Percentiles rank a stretch among this genome's conserved stretches.
These are phyloP conservation scores for Dipodomys ordii DNA, from an alignment of 2,113 vertebrate genomes.

Conservation along the genomic window DNA sequence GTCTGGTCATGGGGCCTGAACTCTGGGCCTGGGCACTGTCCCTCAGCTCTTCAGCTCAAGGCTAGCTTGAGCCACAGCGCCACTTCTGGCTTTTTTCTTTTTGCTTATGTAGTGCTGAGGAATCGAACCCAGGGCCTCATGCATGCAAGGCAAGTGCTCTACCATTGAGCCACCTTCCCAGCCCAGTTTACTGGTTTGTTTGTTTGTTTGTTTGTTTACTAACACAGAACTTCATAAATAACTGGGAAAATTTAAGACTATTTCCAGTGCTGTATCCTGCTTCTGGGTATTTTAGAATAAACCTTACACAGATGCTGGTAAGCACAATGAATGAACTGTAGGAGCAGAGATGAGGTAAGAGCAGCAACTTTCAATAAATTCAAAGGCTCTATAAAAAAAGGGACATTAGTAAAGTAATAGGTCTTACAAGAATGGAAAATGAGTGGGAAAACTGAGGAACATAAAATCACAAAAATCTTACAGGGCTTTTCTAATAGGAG, in stretches of 20 bases:
- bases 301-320: not conserved
- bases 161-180: too few species aligned
- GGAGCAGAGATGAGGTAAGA: not conserved
- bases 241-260: not conserved
- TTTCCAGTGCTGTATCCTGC: not conserved
- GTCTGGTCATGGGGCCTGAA: too few species aligned
- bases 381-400: not conserved
- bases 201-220: not conserved
- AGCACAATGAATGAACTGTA: not conserved
- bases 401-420: not conserved
- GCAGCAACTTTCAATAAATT: not conserved
- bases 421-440: not conserved
- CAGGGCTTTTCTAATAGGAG: not conserved
- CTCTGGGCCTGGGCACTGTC: too few species aligned
- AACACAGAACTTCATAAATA: slow-evolving; percentile 15
- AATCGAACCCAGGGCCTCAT: too few species aligned
- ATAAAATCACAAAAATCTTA: not conserved
- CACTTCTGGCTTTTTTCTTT: too few species aligned
- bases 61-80: too few species aligned
- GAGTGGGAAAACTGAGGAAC: not conserved
- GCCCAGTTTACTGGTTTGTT: too few species aligned
- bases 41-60: too few species aligned
- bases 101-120: too few species aligned
- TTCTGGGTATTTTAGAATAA: not conserved
- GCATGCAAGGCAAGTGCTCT: too few species aligned